These are phyloP conservation scores for Apodemia hepburni DNA, from an alignment of 2,888 invertebrate species.

Conservation along the genomic window DNA sequence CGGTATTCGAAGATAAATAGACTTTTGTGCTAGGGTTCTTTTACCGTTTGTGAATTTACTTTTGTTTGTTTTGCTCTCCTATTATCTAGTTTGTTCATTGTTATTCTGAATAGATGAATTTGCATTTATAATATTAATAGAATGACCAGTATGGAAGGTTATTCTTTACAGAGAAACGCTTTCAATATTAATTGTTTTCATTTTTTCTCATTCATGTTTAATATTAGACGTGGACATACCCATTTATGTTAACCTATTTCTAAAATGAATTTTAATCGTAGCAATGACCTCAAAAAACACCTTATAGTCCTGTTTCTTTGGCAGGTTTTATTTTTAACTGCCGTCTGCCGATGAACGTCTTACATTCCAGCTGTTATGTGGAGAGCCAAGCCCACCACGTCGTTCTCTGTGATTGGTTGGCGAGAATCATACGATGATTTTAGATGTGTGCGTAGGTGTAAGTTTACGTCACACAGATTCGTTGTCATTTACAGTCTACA, in stretches of 20 bases:
- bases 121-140: too few species aligned
- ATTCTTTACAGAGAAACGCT: not conserved
- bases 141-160: not conserved
- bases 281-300: constrained; percentile 56
- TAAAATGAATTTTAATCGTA: constrained; percentile 37
- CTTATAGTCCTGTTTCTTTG: constrained; percentile 50
- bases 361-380: constrained; percentile 61
- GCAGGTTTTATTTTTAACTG: constrained; percentile 76
- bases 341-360: constrained; percentile 59
- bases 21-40: constrained; percentile 5
- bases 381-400: constrained; percentile 76
- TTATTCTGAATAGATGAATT: too few species aligned
- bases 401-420: constrained; percentile 55
- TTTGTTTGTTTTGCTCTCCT: not conserved
- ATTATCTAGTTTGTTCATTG: too few species aligned
- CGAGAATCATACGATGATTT: constrained; percentile 69
- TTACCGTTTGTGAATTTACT: not conserved
- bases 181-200: not conserved
- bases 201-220: not conserved
- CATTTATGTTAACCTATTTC: not conserved
- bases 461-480: constrained; percentile 49
- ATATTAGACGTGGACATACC: not conserved
- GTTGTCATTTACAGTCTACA: constrained; percentile 46
- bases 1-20: constrained; percentile 11
- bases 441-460: constrained; percentile 51